Evolutionary conservation across 2,113 vertebrate species (phyloP), one percentile per base, ranked within the genome.

Genomic region (Columba janthina): DNA sequence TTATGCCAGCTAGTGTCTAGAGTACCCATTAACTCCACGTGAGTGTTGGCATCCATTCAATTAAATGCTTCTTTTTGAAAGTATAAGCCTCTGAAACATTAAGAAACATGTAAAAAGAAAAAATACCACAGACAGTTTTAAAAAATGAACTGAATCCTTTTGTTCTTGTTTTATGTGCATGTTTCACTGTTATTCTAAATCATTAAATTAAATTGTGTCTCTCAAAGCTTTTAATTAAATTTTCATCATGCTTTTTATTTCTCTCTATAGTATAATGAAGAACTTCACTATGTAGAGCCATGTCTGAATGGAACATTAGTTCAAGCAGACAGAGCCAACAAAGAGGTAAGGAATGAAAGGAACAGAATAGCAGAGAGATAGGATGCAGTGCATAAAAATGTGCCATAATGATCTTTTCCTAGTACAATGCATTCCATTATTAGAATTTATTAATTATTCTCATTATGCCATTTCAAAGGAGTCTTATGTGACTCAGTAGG

Each of bases 271-370:
- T 99, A 99, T 96, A 99, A 99, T 40, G 99, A 99, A 96, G 98
- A 99, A 61, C 95, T 99, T 64, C 99, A 99, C 94, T 99, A 99
- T 4, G 99, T 99, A 87, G 99, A 99, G 76, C 98, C 99, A 0
- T 99, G 99, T 85, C 96, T 99, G 93, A 99, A 99, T 81, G 99
- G 99, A 95, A 99, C 99, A 2, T 96, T 99, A 97, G 99, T 99
- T 87, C 99, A 99, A 97, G 99, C 99, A 12, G 99, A 99, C 87
- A 98, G 99, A 96, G 98, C 99, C 94, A 99, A 99, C 98, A 99
- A 99, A 98, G 99, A 99, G 98, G 99, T 99, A 98, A 98, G 99
- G 46, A 85, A 90, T 85, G 25, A 76, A 70, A 86, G 62, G 29
- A 85, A 50, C 38, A 73, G 76, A 91, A n/a, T 51, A 79, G 38